Conservation (phyloP, 2,888 invertebrate species). For the Diarsia dahlii region DNA sequence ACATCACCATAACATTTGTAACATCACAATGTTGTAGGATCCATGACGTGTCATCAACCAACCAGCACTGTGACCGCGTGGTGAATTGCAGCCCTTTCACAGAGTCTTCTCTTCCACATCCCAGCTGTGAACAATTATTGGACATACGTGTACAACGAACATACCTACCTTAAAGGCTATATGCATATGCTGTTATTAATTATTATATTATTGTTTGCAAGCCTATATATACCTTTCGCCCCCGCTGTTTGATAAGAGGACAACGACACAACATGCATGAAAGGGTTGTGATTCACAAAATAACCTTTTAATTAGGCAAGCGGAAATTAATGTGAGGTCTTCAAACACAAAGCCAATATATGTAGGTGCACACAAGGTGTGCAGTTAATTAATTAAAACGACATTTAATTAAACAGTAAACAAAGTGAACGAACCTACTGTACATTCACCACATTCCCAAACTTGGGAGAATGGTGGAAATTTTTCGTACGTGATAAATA, state of each 20-base stretch:
- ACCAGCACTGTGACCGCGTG: neutral
- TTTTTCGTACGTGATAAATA: slow-evolving; percentile 56
- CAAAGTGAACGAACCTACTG: slow-evolving; percentile 39
- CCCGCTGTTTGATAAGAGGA: neutral
- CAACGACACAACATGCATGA: neutral
- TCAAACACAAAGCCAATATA: slow-evolving; percentile 26
- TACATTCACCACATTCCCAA: slow-evolving; percentile 42
- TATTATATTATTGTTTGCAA: neutral
- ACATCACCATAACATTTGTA: neutral
- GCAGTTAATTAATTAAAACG: slow-evolving; percentile 53
- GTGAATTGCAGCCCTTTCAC: neutral
- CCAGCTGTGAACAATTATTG: neutral
- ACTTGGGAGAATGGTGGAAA: slow-evolving; percentile 40
- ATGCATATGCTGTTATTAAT: neutral
- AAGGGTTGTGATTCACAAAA: slow-evolving; percentile 5
- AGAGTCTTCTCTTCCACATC: neutral
- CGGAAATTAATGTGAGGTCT: slow-evolving; percentile 21
- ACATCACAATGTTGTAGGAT: neutral
- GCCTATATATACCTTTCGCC: neutral
- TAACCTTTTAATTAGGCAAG: neutral
- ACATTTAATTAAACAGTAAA: slow-evolving; percentile 58
- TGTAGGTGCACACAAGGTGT: slow-evolving; percentile 16
- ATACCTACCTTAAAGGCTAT: neutral
- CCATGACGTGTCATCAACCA: neutral
- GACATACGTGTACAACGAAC: no score